Evolutionary conservation across 1,140 invertebrate genomes (phyloP).

Genomic region (Trinorchestia longiramus): DNA sequence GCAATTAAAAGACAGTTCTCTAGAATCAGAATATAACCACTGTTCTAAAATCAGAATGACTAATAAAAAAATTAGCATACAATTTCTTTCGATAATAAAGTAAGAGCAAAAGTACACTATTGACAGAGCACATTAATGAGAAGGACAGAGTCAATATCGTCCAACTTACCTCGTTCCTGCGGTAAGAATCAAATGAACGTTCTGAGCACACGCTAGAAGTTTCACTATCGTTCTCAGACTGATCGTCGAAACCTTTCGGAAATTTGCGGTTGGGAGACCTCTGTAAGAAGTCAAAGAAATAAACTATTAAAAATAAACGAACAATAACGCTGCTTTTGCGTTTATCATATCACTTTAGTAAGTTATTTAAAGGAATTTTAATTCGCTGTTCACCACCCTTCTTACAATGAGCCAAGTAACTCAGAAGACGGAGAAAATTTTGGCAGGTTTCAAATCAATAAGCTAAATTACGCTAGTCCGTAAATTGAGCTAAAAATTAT

Average conservation of each 20-base stretch:
- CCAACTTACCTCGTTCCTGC: constrained; percentile 78
- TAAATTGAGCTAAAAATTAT: too few relatives aligned
- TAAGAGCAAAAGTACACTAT: not conserved
- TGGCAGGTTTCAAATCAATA: too few relatives aligned
- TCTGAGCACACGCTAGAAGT: constrained; percentile 96
- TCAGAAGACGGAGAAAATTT: too few relatives aligned
- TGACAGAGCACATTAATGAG: not conserved
- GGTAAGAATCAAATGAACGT: constrained; percentile 81
- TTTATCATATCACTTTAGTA: too few relatives aligned
- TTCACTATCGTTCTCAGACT: constrained; percentile 88
- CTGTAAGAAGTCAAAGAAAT: constrained; percentile 44
- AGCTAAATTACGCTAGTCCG: too few relatives aligned
- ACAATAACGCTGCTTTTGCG: too few relatives aligned
- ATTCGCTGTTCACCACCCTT: too few relatives aligned
- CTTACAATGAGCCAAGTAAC: too few relatives aligned
- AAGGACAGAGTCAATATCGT: not conserved
- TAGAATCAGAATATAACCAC: not conserved
- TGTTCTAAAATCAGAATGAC: not conserved
- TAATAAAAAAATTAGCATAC: not conserved
- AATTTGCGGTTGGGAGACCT: constrained; percentile 64
- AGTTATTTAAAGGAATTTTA: too few relatives aligned
- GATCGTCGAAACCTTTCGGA: constrained; percentile 74
- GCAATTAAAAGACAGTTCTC: not conserved
- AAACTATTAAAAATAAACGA: not conserved
- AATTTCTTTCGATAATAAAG: not conserved